These are phyloP conservation scores for Polypedilum pembai DNA, from an alignment of 1,140 invertebrate genomes.

Conservation along the genomic window DNA sequence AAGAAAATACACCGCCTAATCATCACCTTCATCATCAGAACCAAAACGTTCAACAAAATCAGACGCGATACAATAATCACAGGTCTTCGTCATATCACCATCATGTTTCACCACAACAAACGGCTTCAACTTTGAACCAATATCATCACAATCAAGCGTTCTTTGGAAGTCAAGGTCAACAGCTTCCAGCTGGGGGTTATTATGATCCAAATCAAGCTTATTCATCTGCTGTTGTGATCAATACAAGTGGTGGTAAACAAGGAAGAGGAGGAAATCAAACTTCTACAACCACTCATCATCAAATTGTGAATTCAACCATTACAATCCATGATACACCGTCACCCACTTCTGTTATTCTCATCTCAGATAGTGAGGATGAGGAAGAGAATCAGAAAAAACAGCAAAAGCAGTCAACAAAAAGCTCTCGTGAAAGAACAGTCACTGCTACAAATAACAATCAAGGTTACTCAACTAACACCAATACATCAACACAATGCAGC, in stretches of 20 bases:
- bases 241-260: constrained; percentile 31
- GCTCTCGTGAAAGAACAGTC: neutral
- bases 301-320: constrained; percentile 52
- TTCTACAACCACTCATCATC: constrained; percentile 36
- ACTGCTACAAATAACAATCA: constrained; percentile 24
- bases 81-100: constrained; percentile 24
- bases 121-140: neutral
- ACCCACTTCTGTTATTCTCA: constrained; percentile 89
- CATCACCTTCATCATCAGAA: constrained; percentile 42
- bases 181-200: constrained; percentile 31
- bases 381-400: constrained; percentile 37
- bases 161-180: constrained; percentile 35
- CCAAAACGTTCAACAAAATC: constrained; percentile 29
- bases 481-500: constrained; percentile 34
- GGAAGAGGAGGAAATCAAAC: constrained; percentile 33
- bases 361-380: constrained; percentile 93
- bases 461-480: constrained; percentile 3
- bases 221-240: neutral
- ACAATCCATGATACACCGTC: constrained; percentile 88
- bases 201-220: constrained; percentile 4
- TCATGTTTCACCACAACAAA: constrained; percentile 12
- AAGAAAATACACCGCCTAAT: constrained; percentile 86
- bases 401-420: constrained; percentile 33
- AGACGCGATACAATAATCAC: constrained; percentile 30
- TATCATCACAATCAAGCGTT: neutral